A percentile compares a stretch with the other conserved stretches of the same genome.
phyloP scores from a whole-genome alignment of 2,113 vertebrate species.

The Chrysemys picta region DNA sequence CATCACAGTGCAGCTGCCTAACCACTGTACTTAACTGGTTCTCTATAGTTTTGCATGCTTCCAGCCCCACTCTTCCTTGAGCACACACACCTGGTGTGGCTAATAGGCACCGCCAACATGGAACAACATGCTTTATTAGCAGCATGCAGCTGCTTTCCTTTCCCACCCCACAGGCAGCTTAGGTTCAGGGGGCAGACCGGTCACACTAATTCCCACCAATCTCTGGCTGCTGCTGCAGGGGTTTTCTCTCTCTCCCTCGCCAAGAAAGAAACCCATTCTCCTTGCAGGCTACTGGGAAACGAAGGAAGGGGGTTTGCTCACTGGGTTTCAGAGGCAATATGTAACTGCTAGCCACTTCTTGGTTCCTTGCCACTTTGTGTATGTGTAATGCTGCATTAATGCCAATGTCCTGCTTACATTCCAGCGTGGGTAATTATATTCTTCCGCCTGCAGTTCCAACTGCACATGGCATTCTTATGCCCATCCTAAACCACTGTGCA shows the following conservation, averaged over 20 bases:
- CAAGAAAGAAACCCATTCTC: background rate
- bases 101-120: background rate
- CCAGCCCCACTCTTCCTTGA: background rate
- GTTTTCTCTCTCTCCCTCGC: background rate
- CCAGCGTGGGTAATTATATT: background rate
- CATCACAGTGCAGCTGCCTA: background rate
- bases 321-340: background rate
- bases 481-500: background rate
- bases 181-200: background rate
- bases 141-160: background rate
- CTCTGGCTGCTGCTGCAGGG: background rate
- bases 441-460: background rate
- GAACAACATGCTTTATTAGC: background rate
- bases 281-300: background rate
- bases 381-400: background rate
- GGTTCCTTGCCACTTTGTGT: background rate
- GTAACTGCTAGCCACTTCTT: background rate
- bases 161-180: background rate
- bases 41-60: background rate
- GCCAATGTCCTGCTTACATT: background rate
- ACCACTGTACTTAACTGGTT: background rate
- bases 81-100: background rate
- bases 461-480: background rate
- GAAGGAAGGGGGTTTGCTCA: background rate
- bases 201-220: background rate